Conservation (phyloP, 2,797 vertebrate genomes). For the Cheirogaleus major region DNA sequence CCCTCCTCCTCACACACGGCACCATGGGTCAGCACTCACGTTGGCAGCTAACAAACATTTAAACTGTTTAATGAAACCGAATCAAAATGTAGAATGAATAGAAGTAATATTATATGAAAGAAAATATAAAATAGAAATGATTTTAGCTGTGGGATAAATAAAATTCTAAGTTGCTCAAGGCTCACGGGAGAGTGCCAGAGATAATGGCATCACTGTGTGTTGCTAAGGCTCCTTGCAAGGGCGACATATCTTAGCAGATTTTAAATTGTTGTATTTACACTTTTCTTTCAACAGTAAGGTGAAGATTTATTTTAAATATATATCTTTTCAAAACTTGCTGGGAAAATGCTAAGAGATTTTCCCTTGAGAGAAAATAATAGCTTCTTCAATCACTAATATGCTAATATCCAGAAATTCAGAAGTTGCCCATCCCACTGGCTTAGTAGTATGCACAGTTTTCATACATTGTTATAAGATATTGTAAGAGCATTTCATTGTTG, state of each 20-base stretch:
- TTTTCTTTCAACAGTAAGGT: constrained; percentile 1
- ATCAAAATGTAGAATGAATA: neutral
- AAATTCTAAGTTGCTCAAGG: too few species aligned
- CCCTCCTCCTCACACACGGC: fast-evolving
- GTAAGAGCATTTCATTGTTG: neutral
- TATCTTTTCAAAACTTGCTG: neutral
- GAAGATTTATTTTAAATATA: neutral
- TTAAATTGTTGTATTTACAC: neutral
- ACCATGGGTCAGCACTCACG: fast-evolving
- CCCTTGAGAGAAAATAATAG: constrained; percentile 22
- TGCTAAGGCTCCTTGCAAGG: fast-evolving
- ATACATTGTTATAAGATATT: too few species aligned
- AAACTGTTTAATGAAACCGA: neutral
- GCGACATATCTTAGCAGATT: neutral
- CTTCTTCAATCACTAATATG: constrained; percentile 23
- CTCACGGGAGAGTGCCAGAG: fast-evolving
- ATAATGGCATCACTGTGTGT: fast-evolving
- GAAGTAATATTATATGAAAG: neutral
- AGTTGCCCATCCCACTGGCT: neutral
- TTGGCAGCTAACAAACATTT: fast-evolving
- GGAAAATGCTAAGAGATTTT: constrained; percentile 26
- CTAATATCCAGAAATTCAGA: neutral
- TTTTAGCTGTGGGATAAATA: too few species aligned
- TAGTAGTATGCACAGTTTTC: neutral
- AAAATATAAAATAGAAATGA: neutral